Evolutionary conservation across 2,797 vertebrate genomes (phyloP).

Genomic region (Harpagifer antarcticus): DNA sequence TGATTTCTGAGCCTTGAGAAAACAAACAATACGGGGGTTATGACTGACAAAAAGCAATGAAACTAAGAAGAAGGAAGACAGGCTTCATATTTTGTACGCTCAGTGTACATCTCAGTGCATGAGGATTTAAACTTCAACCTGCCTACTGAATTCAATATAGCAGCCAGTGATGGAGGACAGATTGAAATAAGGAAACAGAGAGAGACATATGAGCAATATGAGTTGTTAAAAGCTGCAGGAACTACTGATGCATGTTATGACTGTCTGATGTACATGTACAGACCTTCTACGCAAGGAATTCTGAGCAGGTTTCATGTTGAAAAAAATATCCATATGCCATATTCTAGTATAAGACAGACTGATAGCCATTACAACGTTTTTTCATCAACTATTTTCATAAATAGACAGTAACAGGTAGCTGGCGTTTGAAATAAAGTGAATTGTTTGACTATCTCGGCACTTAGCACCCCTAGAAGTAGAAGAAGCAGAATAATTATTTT

Average conservation of each 20-base stretch:
- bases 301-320: slow-evolving; percentile 29
- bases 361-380: slow-evolving; percentile 36
- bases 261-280: slow-evolving; percentile 53
- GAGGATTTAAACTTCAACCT: slow-evolving; percentile 63
- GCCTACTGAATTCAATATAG: slow-evolving; percentile 56
- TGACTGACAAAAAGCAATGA: slow-evolving; percentile 1
- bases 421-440: slow-evolving; percentile 35
- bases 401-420: slow-evolving; percentile 37
- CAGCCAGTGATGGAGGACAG: slow-evolving; percentile 58
- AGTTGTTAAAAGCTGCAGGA: slow-evolving; percentile 62
- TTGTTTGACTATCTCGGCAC: slow-evolving; percentile 43
- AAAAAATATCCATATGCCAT: slow-evolving; percentile 20
- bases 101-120: slow-evolving; percentile 52
- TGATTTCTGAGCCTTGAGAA: slow-evolving; percentile 24
- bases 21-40: slow-evolving; percentile 11
- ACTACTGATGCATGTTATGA: slow-evolving; percentile 65
- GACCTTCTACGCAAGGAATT: slow-evolving; percentile 27
- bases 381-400: slow-evolving; percentile 13
- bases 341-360: slow-evolving; percentile 24
- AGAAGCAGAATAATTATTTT: slow-evolving; percentile 32
- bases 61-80: slow-evolving; percentile 24
- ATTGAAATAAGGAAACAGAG: slow-evolving; percentile 65
- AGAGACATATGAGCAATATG: slow-evolving; percentile 54
- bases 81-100: slow-evolving; percentile 38
- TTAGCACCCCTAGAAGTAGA: slow-evolving; percentile 37